Percentiles rank a stretch among this genome's conserved stretches.
phyloP scores from a whole-genome alignment of 2,113 vertebrate species.

The Dicerorhinus sumatrensis region DNA sequence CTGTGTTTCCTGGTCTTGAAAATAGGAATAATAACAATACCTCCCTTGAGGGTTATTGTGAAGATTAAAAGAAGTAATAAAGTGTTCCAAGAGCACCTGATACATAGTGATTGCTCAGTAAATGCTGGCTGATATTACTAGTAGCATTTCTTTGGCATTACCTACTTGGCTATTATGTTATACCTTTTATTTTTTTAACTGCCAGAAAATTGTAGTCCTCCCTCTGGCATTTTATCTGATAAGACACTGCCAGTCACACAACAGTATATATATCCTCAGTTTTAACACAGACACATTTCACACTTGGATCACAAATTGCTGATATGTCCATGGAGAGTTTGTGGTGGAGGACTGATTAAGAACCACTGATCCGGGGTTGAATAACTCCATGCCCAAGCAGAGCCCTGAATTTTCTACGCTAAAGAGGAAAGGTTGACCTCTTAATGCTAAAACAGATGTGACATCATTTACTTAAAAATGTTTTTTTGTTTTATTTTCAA shows the following conservation, averaged over 20 bases:
- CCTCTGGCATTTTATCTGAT: background rate
- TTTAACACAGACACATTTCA: background rate
- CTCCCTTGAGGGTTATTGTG: background rate
- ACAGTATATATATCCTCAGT: background rate
- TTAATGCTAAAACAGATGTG: background rate
- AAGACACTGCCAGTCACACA: background rate
- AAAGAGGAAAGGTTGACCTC: background rate
- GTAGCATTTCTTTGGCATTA: background rate
- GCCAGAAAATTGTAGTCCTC: background rate
- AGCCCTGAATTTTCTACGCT: background rate
- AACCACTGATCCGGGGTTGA: background rate
- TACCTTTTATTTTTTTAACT: background rate
- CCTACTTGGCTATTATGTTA: background rate
- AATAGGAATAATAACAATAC: background rate
- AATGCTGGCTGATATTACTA: background rate
- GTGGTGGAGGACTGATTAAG: background rate
- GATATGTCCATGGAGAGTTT: background rate
- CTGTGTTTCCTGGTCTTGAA: background rate
- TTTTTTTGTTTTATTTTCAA: constrained; percentile 41
- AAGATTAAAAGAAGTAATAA: background rate
- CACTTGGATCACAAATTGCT: background rate
- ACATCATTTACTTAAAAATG: background rate
- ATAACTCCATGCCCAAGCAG: background rate
- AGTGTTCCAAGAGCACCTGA: background rate
- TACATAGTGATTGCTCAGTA: background rate